A percentile compares a stretch with the other conserved stretches of the same genome.
Conservation (phyloP, 2,888 invertebrate genomes). For the Andricus quercusramuli region DNA sequence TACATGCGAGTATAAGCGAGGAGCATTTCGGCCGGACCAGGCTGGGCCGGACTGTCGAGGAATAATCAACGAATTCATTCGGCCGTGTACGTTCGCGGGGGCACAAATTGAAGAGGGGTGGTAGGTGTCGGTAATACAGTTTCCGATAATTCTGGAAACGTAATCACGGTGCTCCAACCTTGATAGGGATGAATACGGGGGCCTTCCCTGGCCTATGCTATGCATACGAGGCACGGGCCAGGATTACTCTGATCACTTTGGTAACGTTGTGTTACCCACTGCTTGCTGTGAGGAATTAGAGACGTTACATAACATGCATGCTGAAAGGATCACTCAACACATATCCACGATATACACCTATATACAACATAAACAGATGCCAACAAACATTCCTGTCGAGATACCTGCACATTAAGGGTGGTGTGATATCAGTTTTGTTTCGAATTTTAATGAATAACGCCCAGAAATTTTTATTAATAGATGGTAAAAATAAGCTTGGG, state of each 20-base stretch:
- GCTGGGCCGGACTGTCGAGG: background rate
- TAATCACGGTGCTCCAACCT: conserved; percentile 57
- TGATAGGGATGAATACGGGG: conserved; percentile 46
- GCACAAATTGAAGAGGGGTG: conserved; percentile 39
- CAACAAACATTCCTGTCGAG: background rate
- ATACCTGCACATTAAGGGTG: too few species aligned
- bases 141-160: conserved; percentile 69
- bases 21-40: conserved; percentile 6
- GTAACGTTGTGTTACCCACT: conserved; percentile 53
- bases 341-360: background rate
- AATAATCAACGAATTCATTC: conserved; percentile 35
- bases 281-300: conserved; percentile 63
- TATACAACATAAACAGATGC: background rate
- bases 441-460: too few species aligned
- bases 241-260: conserved; percentile 55
- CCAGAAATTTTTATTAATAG: too few species aligned
- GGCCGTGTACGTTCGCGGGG: conserved; percentile 21
- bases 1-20: background rate
- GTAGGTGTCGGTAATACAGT: conserved; percentile 68
- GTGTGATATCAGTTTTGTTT: too few species aligned
- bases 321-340: conserved; percentile 42
- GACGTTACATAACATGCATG: conserved; percentile 58
- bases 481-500: too few species aligned
- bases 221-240: conserved; percentile 51
- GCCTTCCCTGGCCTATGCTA: conserved; percentile 42